Percentiles rank a stretch among this genome's conserved stretches.
phyloP scores from a whole-genome alignment of 2,888 invertebrate genomes.

The Camptogramma bilineatum region DNA sequence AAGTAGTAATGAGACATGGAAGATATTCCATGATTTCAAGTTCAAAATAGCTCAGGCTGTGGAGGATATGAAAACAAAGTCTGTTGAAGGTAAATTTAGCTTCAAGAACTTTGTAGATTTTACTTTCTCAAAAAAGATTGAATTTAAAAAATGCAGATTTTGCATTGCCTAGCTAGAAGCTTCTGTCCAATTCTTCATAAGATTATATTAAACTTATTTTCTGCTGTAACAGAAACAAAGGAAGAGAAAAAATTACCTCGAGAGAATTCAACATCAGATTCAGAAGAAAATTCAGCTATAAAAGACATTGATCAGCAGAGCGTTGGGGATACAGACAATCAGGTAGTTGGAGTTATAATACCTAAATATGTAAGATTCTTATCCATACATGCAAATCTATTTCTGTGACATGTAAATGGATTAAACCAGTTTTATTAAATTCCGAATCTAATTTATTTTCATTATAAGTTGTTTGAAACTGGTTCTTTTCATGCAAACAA shows the following conservation, averaged over 20 bases:
- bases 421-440: background rate
- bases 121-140: background rate
- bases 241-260: slow-evolving; percentile 77
- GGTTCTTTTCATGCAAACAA: slow-evolving; percentile 3
- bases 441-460: background rate
- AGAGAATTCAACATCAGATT: slow-evolving; percentile 89
- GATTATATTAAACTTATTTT: background rate
- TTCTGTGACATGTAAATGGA: background rate
- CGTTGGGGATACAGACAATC: slow-evolving; percentile 82
- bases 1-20: slow-evolving; percentile 87
- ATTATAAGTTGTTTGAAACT: background rate
- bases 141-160: too few species aligned
- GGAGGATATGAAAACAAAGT: slow-evolving; percentile 90
- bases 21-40: slow-evolving; percentile 89
- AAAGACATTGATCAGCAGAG: slow-evolving; percentile 80
- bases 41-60: slow-evolving; percentile 92
- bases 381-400: background rate
- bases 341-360: slow-evolving; percentile 57
- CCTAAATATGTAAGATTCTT: background rate
- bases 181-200: too few species aligned
- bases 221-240: slow-evolving; percentile 63
- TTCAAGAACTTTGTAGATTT: background rate
- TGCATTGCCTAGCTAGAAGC: too few species aligned
- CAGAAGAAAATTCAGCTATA: slow-evolving; percentile 80
- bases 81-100: slow-evolving; percentile 80